Percentiles rank a stretch among this genome's conserved stretches.
These are phyloP conservation scores for Rhagologus leucostigma DNA, from an alignment of 2,113 vertebrate genomes.

Conservation along the genomic window DNA sequence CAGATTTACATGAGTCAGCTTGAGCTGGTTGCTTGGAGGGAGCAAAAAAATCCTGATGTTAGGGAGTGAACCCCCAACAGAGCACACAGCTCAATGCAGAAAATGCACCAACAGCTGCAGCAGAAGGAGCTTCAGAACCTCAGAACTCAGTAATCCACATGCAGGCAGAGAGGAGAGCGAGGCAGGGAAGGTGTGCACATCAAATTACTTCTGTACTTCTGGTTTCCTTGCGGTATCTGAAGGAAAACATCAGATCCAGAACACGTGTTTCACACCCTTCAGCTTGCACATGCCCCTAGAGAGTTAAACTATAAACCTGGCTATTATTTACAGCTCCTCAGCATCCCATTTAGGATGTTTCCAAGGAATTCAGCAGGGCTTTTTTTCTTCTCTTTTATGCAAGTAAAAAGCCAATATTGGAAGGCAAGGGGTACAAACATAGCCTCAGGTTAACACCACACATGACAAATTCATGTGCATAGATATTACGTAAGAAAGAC, in stretches of 20 bases:
- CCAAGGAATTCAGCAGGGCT: neutral
- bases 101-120: neutral
- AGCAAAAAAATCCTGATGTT: neutral
- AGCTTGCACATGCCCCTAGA: neutral
- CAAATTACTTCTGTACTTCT: neutral
- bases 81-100: fast-evolving
- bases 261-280: neutral
- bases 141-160: neutral
- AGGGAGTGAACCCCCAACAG: neutral
- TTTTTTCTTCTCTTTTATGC: neutral
- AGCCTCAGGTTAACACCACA: neutral
- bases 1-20: neutral
- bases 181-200: neutral
- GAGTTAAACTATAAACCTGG: neutral
- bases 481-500: neutral
- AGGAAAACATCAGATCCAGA: neutral
- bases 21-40: neutral
- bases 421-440: neutral
- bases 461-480: neutral
- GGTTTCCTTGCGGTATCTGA: neutral
- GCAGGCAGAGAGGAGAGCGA: neutral
- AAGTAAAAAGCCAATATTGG: neutral
- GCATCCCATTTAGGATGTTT: neutral
- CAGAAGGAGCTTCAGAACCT: neutral
- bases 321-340: neutral